Conservation (phyloP, 2,797 vertebrate genomes). For the Leptodactylus fallax region DNA sequence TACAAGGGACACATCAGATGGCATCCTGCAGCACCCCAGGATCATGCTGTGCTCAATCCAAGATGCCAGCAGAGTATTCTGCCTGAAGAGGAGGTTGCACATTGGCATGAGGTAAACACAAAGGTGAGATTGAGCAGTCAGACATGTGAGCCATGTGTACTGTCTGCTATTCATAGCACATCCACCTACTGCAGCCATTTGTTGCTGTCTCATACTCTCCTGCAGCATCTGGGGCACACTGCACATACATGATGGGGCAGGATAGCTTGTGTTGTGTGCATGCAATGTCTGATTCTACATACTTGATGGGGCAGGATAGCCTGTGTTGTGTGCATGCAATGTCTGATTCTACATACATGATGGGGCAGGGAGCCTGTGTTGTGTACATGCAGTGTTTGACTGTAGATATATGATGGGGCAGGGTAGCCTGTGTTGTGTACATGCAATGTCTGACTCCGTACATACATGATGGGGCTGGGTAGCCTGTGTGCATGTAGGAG, state of each 20-base stretch:
- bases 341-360: background rate
- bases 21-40: background rate
- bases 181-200: conserved; percentile 42
- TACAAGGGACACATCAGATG: background rate
- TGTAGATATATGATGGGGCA: too few relatives aligned
- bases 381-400: too few relatives aligned
- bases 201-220: conserved; percentile 21
- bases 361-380: background rate
- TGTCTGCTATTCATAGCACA: background rate
- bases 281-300: background rate
- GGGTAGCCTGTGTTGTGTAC: too few relatives aligned
- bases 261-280: background rate
- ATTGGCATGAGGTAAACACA: background rate
- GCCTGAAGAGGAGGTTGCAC: background rate
- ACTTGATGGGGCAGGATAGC: too few relatives aligned
- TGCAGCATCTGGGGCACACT: background rate
- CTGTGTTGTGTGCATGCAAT: background rate
- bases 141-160: background rate
- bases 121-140: conserved; percentile 7
- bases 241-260: background rate
- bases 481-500: too few relatives aligned
- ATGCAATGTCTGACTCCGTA: too few relatives aligned
- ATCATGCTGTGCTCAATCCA: background rate
- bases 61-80: background rate
- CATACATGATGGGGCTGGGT: too few relatives aligned